Evolutionary conservation across 1,140 invertebrate genomes (phyloP).

Genomic region (Protaetia brevitarsis): DNA sequence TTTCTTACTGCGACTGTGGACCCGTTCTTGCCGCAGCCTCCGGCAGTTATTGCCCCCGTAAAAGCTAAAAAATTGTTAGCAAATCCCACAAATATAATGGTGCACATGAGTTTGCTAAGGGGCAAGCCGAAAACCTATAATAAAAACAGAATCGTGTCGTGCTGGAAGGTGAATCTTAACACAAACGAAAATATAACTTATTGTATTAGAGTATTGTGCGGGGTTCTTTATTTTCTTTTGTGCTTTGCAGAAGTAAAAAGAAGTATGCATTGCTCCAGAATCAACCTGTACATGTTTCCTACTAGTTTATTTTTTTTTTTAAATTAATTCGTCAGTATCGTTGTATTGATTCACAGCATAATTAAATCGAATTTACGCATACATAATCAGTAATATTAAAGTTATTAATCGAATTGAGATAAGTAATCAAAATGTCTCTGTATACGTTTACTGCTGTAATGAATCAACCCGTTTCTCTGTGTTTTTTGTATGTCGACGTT

Average conservation of each 20-base stretch:
- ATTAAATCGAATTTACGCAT: no score
- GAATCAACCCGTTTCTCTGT: no score
- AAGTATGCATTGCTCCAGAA: constrained; percentile 31
- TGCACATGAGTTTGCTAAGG: constrained; percentile 49
- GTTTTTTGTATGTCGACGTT: no score
- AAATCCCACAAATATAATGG: constrained; percentile 63
- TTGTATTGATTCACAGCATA: no score
- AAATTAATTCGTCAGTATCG: no score
- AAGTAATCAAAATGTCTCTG: no score
- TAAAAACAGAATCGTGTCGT: constrained; percentile 22
- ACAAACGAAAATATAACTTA: constrained; percentile 36
- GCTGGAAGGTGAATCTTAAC: constrained; percentile 40
- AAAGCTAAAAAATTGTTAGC: constrained; percentile 63
- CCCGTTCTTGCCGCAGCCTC: constrained; percentile 89
- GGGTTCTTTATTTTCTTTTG: background rate
- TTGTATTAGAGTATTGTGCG: constrained; percentile 17
- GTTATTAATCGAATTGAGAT: no score
- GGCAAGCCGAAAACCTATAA: constrained; percentile 40
- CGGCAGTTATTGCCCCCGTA: constrained; percentile 66
- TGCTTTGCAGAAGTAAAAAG: background rate
- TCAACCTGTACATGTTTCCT: no score
- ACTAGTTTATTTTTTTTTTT: no score
- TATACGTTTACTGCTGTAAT: no score
- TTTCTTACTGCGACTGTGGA: constrained; percentile 85
- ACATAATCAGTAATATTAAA: no score